Percentiles rank a stretch among this genome's conserved stretches.
Conservation (phyloP, 2,888 invertebrate genomes). For the Tipula lateralis region DNA sequence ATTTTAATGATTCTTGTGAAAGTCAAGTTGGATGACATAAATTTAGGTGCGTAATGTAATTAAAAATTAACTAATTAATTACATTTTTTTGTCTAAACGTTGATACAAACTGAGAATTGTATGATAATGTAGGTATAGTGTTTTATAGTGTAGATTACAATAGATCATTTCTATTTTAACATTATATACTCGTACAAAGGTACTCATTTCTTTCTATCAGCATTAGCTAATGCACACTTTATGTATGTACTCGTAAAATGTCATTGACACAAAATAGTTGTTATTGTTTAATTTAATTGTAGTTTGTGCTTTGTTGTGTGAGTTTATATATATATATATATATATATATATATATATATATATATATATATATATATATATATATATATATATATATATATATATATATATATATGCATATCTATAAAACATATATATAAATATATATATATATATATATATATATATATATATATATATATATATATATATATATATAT, state of each 20-base stretch:
- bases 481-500: too few species aligned
- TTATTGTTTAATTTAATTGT: constrained; percentile 14
- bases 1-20: not conserved
- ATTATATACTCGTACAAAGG: not conserved
- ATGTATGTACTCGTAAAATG: constrained; percentile 19
- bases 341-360: too few species aligned
- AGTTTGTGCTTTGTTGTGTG: not conserved
- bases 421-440: too few species aligned
- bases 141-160: not conserved
- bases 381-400: too few species aligned
- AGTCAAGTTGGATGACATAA: not conserved
- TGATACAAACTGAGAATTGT: not conserved
- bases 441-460: too few species aligned
- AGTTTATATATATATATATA: too few species aligned
- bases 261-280: constrained; percentile 15
- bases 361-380: too few species aligned
- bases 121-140: not conserved
- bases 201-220: not conserved
- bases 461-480: too few species aligned
- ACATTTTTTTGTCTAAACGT: not conserved
- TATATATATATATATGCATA: too few species aligned
- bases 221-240: not conserved
- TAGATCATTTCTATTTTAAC: not conserved
- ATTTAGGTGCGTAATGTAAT: constrained; percentile 6
- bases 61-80: not conserved